Evolutionary conservation across 2,113 vertebrate species (phyloP).

Genomic region (Muntiacus muntjak): DNA sequence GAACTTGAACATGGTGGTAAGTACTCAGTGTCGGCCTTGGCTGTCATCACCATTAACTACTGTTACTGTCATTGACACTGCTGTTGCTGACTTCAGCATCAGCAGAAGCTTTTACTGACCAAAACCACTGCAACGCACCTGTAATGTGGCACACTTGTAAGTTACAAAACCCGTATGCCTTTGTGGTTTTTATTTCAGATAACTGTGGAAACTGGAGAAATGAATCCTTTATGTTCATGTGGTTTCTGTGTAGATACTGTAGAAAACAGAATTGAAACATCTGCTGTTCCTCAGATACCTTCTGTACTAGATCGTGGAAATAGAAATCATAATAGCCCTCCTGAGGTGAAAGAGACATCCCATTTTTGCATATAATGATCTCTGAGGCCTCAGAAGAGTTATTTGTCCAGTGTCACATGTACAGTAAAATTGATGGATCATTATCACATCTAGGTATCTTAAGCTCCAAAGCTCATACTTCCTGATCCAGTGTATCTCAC

Average conservation of each 20-base stretch:
- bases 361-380: background rate
- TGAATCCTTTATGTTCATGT: background rate
- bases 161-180: background rate
- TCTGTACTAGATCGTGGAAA: background rate
- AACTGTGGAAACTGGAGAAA: background rate
- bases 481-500: background rate
- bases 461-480: background rate
- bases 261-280: conserved; percentile 25
- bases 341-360: background rate
- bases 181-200: background rate
- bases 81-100: background rate
- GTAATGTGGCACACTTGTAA: background rate
- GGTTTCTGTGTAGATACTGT: background rate
- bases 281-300: background rate
- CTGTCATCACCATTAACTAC: background rate
- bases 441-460: background rate
- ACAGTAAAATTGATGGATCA: background rate
- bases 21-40: background rate
- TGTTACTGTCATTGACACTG: background rate
- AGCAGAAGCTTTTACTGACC: background rate
- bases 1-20: background rate
- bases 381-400: background rate
- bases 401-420: background rate
- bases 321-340: background rate
- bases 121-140: background rate